Evolutionary conservation across 1,140 invertebrate species (phyloP).

Genomic region (Gonioctena quinquepunctata): DNA sequence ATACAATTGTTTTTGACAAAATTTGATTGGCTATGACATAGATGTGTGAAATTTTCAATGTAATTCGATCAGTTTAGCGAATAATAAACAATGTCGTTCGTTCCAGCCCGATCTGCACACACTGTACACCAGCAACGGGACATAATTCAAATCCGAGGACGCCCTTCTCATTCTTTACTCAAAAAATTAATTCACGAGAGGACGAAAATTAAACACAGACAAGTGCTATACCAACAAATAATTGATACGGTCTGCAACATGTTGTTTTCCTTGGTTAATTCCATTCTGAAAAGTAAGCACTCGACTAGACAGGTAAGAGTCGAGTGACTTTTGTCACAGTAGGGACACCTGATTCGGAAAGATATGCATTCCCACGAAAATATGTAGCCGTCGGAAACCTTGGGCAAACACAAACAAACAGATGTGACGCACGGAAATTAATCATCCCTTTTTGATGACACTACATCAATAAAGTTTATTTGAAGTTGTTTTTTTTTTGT

Average conservation of each 20-base stretch:
- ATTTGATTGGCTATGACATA: too few relatives aligned
- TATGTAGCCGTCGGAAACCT: neutral
- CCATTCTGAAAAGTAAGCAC: constrained; percentile 19
- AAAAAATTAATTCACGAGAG: neutral
- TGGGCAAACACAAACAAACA: constrained; percentile 6
- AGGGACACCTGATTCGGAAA: constrained; percentile 19
- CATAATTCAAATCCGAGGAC: too few relatives aligned
- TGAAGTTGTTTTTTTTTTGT: too few relatives aligned
- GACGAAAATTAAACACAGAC: neutral
- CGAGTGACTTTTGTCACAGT: constrained; percentile 10
- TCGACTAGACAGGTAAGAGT: constrained; percentile 24
- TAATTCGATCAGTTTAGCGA: too few relatives aligned
- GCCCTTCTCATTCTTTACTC: neutral
- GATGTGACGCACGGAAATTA: neutral
- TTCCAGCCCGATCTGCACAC: too few relatives aligned
- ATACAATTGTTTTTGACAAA: too few relatives aligned
- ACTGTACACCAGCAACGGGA: too few relatives aligned
- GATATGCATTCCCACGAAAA: constrained; percentile 26
- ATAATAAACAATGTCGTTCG: too few relatives aligned
- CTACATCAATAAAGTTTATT: neutral
- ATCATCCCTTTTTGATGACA: neutral
- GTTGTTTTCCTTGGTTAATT: constrained; percentile 1
- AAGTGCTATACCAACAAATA: neutral
- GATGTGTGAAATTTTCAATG: too few relatives aligned
- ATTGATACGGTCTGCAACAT: neutral